phyloP scores from a whole-genome alignment of 1,140 invertebrate species.

The Nasonia giraulti region DNA sequence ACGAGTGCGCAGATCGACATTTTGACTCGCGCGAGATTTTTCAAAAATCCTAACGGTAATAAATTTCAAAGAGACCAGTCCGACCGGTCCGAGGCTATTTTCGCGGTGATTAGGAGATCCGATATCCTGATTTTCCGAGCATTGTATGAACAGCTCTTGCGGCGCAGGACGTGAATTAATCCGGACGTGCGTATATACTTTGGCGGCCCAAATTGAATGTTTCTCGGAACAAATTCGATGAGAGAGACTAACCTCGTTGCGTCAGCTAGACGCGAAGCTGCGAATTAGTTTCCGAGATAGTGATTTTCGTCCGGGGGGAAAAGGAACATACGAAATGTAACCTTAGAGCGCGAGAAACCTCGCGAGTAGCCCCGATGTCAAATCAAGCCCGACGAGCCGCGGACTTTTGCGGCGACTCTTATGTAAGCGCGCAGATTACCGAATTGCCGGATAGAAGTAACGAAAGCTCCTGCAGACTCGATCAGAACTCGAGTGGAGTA shows the following conservation, averaged over 20 bases:
- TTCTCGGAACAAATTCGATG: too few relatives aligned
- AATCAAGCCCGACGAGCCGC: slow-evolving; percentile 32
- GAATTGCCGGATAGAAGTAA: slow-evolving; percentile 12
- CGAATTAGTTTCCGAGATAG: too few relatives aligned
- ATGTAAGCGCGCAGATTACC: slow-evolving; percentile 21
- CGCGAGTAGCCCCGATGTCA: neutral
- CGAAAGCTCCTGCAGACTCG: neutral
- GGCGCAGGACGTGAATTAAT: too few relatives aligned
- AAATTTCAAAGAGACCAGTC: neutral
- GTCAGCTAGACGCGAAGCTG: too few relatives aligned
- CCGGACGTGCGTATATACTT: too few relatives aligned
- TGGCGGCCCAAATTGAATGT: too few relatives aligned
- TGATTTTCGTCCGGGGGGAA: too few relatives aligned
- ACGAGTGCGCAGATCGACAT: neutral
- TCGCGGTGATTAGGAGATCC: neutral
- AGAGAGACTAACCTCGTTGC: too few relatives aligned
- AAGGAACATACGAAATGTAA: too few relatives aligned
- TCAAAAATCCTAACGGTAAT: neutral
- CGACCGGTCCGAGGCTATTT: neutral
- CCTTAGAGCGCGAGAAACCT: neutral
- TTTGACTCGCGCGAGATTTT: neutral
- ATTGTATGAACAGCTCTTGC: neutral
- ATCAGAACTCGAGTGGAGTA: neutral
- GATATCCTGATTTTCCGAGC: neutral
- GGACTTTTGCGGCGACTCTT: slow-evolving; percentile 17